Conservation (phyloP, 2,113 vertebrate genomes). For the Plestiodon gilberti region DNA sequence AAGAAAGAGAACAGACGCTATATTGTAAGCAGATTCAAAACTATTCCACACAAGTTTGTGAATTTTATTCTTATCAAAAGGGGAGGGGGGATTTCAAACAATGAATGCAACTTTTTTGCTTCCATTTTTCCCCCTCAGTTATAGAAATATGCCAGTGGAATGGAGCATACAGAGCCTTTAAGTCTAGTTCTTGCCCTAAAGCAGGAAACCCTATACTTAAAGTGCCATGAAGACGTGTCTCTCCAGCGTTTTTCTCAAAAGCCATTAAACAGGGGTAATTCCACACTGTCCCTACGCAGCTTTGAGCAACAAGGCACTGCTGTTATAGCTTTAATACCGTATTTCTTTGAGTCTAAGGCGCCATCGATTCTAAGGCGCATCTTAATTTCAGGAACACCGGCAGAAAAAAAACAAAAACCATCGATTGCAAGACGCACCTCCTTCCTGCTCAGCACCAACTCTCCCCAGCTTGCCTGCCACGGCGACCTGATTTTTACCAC, state of each 20-base stretch:
- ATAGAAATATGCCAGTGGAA: not conserved
- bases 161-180: not conserved
- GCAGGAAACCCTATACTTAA: not conserved
- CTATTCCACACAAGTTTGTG: not conserved
- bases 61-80: not conserved
- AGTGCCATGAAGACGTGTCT: not conserved
- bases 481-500: too few relatives aligned
- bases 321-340: not conserved
- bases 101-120: not conserved
- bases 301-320: too few relatives aligned
- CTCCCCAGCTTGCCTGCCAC: too few relatives aligned
- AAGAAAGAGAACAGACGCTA: too few relatives aligned
- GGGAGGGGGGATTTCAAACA: not conserved
- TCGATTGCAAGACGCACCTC: too few relatives aligned
- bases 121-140: not conserved
- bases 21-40: not conserved
- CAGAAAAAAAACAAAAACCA: too few relatives aligned
- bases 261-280: not conserved
- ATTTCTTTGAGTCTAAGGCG: too few relatives aligned
- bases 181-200: not conserved
- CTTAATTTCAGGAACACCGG: too few relatives aligned
- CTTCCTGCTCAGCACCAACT: too few relatives aligned
- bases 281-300: not conserved
- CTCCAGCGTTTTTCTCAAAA: not conserved
- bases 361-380: too few relatives aligned